A percentile compares a stretch with the other conserved stretches of the same genome.
phyloP scores from a whole-genome alignment of 2,113 vertebrate genomes.

The Chamaea fasciata region DNA sequence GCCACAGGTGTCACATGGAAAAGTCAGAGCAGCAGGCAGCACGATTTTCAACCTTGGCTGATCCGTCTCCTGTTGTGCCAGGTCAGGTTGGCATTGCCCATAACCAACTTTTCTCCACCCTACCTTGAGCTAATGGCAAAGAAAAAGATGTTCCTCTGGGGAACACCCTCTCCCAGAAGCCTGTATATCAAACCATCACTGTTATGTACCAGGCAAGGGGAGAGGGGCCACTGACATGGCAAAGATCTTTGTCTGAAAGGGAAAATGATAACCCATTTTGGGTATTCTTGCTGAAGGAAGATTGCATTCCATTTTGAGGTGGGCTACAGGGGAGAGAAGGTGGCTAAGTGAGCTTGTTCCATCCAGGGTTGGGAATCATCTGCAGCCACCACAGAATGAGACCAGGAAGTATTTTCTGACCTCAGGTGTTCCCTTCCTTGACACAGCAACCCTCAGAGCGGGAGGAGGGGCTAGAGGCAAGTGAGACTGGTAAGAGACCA shows the following conservation, averaged over 20 bases:
- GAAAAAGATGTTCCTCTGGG: neutral
- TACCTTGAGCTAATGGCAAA: neutral
- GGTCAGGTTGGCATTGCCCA: neutral
- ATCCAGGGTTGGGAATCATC: neutral
- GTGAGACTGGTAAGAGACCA: neutral
- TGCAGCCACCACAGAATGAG: neutral
- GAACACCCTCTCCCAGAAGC: neutral
- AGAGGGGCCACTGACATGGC: neutral
- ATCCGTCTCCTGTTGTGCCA: fast-evolving
- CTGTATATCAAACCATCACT: neutral
- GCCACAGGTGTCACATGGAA: neutral
- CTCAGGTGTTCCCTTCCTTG: neutral
- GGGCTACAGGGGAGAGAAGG: neutral
- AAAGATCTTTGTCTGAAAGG: neutral
- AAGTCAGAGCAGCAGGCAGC: neutral
- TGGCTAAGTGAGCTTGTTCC: neutral
- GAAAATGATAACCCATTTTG: neutral
- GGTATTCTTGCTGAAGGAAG: neutral
- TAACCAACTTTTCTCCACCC: neutral
- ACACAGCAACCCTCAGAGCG: neutral
- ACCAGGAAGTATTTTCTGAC: neutral
- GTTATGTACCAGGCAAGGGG: neutral
- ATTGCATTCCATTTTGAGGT: neutral
- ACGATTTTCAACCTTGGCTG: neutral
- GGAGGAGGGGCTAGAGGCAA: neutral